Conservation (phyloP, 2,888 invertebrate genomes). For the Ganaspis brasiliensis region DNA sequence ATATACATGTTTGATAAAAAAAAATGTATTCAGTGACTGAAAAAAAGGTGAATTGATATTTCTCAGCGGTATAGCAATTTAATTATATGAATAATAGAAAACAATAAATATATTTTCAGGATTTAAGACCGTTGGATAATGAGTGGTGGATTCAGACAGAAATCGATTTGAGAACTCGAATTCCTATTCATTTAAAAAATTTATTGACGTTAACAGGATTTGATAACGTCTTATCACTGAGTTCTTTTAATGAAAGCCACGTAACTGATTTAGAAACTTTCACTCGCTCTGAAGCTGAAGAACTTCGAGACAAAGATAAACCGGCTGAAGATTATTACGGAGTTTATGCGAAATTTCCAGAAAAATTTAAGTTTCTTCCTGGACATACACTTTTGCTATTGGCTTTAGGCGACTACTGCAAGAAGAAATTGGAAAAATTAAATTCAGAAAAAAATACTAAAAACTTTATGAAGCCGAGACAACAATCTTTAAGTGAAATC, state of each 20-base stretch:
- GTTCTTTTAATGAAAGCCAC: slow-evolving; percentile 1
- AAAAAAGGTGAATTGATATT: too few relatives aligned
- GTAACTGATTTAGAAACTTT: background rate
- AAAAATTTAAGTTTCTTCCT: slow-evolving; percentile 21
- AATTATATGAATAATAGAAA: too few relatives aligned
- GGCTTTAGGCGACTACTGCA: slow-evolving; percentile 7
- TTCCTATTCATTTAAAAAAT: slow-evolving; percentile 7
- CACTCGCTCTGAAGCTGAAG: slow-evolving; percentile 1
- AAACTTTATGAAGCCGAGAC: background rate
- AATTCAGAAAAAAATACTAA: background rate
- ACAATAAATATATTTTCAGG: slow-evolving; percentile 17
- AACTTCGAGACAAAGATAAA: background rate
- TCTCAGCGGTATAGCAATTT: too few relatives aligned
- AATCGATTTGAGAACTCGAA: background rate
- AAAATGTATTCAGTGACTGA: too few relatives aligned
- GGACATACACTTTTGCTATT: slow-evolving; percentile 7
- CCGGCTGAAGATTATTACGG: background rate
- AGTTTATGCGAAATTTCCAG: background rate
- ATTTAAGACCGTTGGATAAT: background rate
- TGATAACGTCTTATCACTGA: slow-evolving; percentile 19
- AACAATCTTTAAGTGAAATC: background rate
- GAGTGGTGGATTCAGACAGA: background rate
- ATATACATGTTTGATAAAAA: too few relatives aligned
- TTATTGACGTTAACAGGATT: slow-evolving; percentile 9
- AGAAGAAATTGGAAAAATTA: slow-evolving; percentile 10